Conservation (phyloP, 2,113 vertebrate species). For the Gasterosteus nipponicus region DNA sequence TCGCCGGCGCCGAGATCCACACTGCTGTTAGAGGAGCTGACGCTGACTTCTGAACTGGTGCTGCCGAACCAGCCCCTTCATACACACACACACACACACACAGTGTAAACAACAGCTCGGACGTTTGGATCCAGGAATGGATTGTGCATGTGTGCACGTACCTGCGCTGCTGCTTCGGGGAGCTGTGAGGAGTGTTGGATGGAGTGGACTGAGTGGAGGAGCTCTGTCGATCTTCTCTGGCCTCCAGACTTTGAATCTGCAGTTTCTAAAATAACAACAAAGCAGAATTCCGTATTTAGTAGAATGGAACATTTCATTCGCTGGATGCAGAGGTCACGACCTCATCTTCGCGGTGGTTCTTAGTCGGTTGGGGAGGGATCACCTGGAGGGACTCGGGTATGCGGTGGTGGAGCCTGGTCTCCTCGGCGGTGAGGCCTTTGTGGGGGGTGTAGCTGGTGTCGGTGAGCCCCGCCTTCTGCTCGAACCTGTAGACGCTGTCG, state of each 20-base stretch:
- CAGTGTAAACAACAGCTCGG: background rate
- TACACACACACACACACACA: conserved; percentile 41
- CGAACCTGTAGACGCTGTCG: conserved; percentile 93
- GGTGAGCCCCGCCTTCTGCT: conserved; percentile 91
- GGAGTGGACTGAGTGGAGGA: conserved; percentile 91
- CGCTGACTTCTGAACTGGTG: conserved; percentile 77
- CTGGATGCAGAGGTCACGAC: background rate
- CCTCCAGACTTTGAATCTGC: conserved; percentile 89
- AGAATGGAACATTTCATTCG: background rate
- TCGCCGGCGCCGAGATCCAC: conserved; percentile 73
- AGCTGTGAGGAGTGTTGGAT: conserved; percentile 86
- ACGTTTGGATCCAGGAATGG: background rate
- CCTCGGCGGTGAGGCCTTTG: conserved; percentile 94
- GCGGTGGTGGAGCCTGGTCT: conserved; percentile 89
- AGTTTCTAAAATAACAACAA: conserved; percentile 83
- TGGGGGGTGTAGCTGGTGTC: conserved; percentile 94
- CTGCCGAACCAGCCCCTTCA: conserved; percentile 88
- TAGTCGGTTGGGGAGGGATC: conserved; percentile 30
- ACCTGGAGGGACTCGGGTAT: conserved; percentile 93
- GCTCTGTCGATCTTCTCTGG: conserved; percentile 85
- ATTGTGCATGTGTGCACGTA: conserved; percentile 51
- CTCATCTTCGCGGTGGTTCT: background rate
- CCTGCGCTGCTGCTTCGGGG: conserved; percentile 90
- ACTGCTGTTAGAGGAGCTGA: conserved; percentile 78
- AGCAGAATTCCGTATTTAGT: background rate